These are phyloP conservation scores for Dolichopus griseipennis DNA, from an alignment of 2,888 invertebrate species.

Conservation along the genomic window DNA sequence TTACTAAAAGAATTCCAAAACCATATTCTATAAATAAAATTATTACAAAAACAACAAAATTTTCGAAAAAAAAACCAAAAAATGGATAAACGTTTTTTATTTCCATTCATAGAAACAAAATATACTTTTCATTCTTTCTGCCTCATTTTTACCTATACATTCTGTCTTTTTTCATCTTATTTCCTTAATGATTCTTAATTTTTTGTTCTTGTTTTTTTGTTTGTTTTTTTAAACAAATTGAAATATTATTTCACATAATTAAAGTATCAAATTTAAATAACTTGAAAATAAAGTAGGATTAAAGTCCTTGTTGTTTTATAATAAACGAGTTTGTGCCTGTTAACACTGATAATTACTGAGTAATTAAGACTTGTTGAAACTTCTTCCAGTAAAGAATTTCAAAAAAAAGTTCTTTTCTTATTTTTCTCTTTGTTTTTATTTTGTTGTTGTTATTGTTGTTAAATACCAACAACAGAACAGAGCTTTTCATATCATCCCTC, in stretches of 20 bases:
- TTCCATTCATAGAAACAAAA: not conserved
- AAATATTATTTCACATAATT: slow-evolving; percentile 6
- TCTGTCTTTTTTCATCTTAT: not conserved
- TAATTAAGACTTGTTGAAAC: slow-evolving; percentile 6
- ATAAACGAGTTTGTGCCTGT: not conserved
- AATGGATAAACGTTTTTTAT: not conserved
- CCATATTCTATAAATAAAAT: not conserved
- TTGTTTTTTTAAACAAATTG: not conserved
- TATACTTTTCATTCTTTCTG: not conserved
- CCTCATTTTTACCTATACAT: not conserved
- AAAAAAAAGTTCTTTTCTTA: not conserved
- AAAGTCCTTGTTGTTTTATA: not conserved
- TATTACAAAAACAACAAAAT: no score
- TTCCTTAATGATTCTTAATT: not conserved
- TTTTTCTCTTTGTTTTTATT: no score
- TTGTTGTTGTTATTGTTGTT: no score
- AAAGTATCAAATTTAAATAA: slow-evolving; percentile 6
- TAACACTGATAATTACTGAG: slow-evolving; percentile 6
- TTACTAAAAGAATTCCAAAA: not conserved
- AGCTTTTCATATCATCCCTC: no score
- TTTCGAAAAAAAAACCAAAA: not conserved
- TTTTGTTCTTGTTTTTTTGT: not conserved
- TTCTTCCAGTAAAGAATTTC: not conserved
- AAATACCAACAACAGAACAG: no score
- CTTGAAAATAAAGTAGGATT: slow-evolving; percentile 1